These are phyloP conservation scores for Numenius arquata DNA, from an alignment of 2,113 vertebrate genomes.

Conservation along the genomic window DNA sequence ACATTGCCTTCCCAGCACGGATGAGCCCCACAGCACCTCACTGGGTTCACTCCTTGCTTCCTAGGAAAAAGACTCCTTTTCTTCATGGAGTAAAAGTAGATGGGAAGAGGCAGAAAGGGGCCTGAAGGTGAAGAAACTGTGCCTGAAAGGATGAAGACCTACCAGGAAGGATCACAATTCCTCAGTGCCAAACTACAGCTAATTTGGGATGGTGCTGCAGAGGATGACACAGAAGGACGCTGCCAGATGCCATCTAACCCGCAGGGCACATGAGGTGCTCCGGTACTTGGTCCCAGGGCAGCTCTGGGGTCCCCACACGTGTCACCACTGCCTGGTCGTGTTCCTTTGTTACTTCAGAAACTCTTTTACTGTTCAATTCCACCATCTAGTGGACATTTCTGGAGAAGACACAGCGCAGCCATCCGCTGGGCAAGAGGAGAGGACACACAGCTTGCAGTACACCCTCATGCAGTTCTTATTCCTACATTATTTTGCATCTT, in stretches of 20 bases:
- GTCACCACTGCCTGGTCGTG: accelerated
- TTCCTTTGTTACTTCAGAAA: background rate
- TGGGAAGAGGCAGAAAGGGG: background rate
- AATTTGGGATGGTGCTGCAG: background rate
- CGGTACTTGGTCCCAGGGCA: background rate
- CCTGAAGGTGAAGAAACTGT: background rate
- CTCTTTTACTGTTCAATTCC: background rate
- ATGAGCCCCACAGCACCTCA: background rate
- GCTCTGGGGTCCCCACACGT: background rate
- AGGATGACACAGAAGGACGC: background rate
- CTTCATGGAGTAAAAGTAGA: background rate
- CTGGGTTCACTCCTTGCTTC: background rate
- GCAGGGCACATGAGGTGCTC: accelerated
- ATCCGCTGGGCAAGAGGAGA: accelerated
- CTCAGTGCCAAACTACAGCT: background rate
- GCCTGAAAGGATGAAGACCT: background rate
- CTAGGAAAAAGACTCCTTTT: background rate
- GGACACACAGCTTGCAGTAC: too few species aligned
- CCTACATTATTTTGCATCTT: background rate
- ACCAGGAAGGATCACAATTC: background rate
- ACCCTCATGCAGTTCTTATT: background rate
- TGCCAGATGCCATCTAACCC: background rate
- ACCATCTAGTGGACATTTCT: conserved; percentile 29
- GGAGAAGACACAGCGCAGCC: background rate
- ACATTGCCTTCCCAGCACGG: background rate